Conservation (phyloP, 2,113 vertebrate genomes). For the Atrichornis clamosus region DNA sequence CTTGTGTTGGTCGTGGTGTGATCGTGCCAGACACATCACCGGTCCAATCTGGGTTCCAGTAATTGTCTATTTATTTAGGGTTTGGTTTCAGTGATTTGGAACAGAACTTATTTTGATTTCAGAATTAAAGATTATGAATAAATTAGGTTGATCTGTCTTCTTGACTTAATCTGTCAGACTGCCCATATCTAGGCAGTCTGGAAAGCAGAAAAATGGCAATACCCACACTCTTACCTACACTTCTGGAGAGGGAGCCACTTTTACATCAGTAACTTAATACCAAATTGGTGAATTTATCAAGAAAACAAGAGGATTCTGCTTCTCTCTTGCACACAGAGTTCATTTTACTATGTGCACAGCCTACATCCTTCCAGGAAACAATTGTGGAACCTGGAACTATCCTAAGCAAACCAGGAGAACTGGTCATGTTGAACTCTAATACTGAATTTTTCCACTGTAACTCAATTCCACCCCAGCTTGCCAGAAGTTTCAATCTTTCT, state of each 20-base stretch:
- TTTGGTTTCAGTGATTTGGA: neutral
- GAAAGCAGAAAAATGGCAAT: neutral
- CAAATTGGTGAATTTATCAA: neutral
- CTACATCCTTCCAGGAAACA: constrained; percentile 19
- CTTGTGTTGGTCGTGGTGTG: neutral
- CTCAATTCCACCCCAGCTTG: constrained; percentile 49
- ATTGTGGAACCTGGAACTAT: constrained; percentile 56
- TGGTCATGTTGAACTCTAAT: constrained; percentile 49
- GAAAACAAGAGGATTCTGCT: neutral
- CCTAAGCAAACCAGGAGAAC: constrained; percentile 45
- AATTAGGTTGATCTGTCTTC: constrained; percentile 37
- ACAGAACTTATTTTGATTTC: neutral
- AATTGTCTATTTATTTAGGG: neutral
- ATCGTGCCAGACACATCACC: neutral
- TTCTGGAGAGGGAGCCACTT: neutral
- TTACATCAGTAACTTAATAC: neutral
- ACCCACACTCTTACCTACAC: neutral
- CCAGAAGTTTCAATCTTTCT: constrained; percentile 56
- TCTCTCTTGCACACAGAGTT: neutral
- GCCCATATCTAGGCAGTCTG: neutral
- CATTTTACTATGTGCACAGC: neutral
- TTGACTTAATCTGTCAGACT: neutral
- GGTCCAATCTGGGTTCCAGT: neutral
- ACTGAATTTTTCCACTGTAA: constrained; percentile 69
- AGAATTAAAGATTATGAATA: constrained; percentile 11